Base-by-base conservation (phyloP, 2,888 invertebrate species). In the Hydropsyche betteni region DNA sequence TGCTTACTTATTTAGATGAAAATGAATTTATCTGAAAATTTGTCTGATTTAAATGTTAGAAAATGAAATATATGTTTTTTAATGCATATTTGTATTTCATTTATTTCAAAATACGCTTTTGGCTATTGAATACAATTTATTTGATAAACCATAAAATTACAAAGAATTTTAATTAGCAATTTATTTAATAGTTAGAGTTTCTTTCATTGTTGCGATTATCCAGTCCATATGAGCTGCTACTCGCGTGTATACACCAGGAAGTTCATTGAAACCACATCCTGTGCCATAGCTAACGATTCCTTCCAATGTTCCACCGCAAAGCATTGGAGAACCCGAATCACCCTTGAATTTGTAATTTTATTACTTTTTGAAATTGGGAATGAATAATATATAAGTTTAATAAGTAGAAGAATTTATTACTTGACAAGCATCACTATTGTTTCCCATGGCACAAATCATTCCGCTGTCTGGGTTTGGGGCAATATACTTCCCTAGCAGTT, bases 291-390 rank as follows among this genome's bases (percentile, higher is more conserved):
- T 87, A 79, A 84, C 84, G n/a, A 88, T 78, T 0, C 84, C 87
- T 81, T 87, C 81, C 7, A 87, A 74, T 3, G 81, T 74, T 0
- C 82, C 83, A 0, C 76, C 73, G 80, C 87, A 87, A 12, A 87
- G 81, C 1, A 88, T 80, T 0, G 87, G 86, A 7, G 86, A 85
- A 0, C 87, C 87, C 0, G 87, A 88, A 76, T 88, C 87, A 53
- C 87, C 87, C 87, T 88, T 81, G 4, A 78, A 80, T 55, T 6
- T 55, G 4, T 12, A 14, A 55, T 55, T 12, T 55, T 55, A 8
- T 44, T 44, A 44, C 44, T 8, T 44, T 44, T 8, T 24, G 24
- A 24, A 24, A 24, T 24, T 2, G 1, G 24, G 24, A 24, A 24
- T 24, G 24, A 24, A 2, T 24, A 24, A 24, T 24, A n/a, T n/a